These are phyloP conservation scores for Euplexia lucipara DNA, from an alignment of 2,888 invertebrate genomes.

Conservation along the genomic window DNA sequence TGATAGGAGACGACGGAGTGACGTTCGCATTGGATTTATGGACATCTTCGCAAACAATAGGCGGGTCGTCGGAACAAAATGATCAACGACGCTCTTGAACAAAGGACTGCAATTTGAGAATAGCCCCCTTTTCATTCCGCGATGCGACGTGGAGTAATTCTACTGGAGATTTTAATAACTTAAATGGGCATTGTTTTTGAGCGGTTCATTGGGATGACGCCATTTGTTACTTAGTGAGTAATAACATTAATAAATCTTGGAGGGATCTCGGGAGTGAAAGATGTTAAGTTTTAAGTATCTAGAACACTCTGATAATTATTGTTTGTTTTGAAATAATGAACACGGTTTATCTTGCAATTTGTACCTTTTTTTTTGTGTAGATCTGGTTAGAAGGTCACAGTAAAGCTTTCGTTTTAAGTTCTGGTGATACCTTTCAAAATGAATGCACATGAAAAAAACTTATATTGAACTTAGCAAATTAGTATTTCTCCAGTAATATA, in stretches of 20 bases:
- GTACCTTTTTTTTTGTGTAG: not conserved
- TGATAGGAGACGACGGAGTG: slow-evolving; percentile 51
- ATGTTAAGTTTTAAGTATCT: slow-evolving; percentile 10
- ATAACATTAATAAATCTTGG: slow-evolving; percentile 51
- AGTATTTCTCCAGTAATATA: no score
- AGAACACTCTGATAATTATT: not conserved
- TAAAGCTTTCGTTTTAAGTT: no score
- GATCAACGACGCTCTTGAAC: slow-evolving; percentile 72
- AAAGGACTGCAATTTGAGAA: slow-evolving; percentile 75
- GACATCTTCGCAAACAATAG: slow-evolving; percentile 68
- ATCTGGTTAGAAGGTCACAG: no score
- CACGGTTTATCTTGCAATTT: not conserved
- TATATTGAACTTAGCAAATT: no score
- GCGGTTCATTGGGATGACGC: slow-evolving; percentile 56
- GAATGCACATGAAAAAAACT: no score
- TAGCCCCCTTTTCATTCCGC: slow-evolving; percentile 66
- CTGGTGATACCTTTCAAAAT: no score
- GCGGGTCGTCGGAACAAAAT: slow-evolving; percentile 67
- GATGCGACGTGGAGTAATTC: slow-evolving; percentile 63
- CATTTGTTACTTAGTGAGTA: slow-evolving; percentile 57
- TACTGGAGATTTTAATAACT: slow-evolving; percentile 67
- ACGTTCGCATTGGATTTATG: slow-evolving; percentile 65
- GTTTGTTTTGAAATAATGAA: not conserved
- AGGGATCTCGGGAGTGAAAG: slow-evolving; percentile 17
- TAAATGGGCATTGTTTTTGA: slow-evolving; percentile 65